These are phyloP conservation scores for Eremobia ochroleuca DNA, from an alignment of 2,888 invertebrate genomes.

Conservation along the genomic window DNA sequence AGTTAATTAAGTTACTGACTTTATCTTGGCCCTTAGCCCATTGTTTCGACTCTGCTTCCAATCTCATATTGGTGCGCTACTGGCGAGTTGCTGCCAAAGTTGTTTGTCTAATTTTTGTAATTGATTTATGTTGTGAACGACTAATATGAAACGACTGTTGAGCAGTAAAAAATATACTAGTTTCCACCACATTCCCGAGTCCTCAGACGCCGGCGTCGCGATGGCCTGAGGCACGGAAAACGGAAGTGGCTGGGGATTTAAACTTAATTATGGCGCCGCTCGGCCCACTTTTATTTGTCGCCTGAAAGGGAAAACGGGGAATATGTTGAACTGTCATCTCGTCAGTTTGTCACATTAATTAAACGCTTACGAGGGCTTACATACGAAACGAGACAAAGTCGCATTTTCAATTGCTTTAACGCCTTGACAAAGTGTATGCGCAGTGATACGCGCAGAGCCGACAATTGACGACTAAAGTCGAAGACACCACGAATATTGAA, in stretches of 20 bases:
- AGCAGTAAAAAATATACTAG: slow-evolving; percentile 17
- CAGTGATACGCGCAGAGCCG: slow-evolving; percentile 12
- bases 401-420: slow-evolving; percentile 8
- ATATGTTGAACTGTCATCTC: slow-evolving; percentile 44
- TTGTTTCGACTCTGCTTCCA: slow-evolving; percentile 63
- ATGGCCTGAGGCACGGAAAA: slow-evolving; percentile 6
- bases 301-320: slow-evolving; percentile 19
- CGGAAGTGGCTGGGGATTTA: slow-evolving; percentile 32
- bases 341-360: slow-evolving; percentile 52
- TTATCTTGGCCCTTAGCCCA: slow-evolving; percentile 68
- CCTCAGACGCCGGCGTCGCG: slow-evolving; percentile 11
- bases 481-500: neutral
- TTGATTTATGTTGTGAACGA: slow-evolving; percentile 52
- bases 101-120: slow-evolving; percentile 57
- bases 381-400: slow-evolving; percentile 2
- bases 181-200: neutral
- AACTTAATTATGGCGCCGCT: slow-evolving; percentile 53
- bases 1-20: slow-evolving; percentile 75
- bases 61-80: slow-evolving; percentile 58
- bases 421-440: slow-evolving; percentile 26
- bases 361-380: slow-evolving; percentile 22
- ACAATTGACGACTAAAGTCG: neutral
- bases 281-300: slow-evolving; percentile 28
- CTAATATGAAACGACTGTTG: slow-evolving; percentile 22
- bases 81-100: slow-evolving; percentile 48